Base-by-base conservation (phyloP, 2,113 vertebrate species). In the Desmodus rotundus region DNA sequence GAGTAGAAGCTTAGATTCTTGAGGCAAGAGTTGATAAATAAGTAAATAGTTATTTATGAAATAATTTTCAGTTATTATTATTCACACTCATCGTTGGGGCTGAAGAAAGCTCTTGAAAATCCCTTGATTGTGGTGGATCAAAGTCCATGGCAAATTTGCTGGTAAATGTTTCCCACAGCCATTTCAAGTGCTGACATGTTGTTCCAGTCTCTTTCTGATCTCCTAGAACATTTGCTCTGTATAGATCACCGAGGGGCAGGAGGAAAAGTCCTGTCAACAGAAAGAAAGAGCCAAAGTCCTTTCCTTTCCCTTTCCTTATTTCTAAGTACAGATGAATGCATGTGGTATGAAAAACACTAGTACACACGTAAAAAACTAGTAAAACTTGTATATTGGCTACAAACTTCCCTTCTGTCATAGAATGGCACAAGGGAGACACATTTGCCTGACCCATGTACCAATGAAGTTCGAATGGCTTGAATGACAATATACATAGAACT, bases 401-500 rank as follows among this genome's bases (percentile, higher is more conserved):
- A 74, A 81, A 38, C 20, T 76, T 95, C n/a, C 16, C 50, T 88
- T 80, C 2, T 22, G 20, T 43, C 52, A 22, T 9, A 47, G n/a
- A 83, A 31, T 56, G 28, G 47, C 56, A 24, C 17, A 74, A 70
- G 31, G 22, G 10, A 28, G 22, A 50, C n/a, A 41, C 1, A 38
- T 38, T 84, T 61, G 7, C 43, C 72, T 47, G 14, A 12, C 36
- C 12, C 36, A 19, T 36, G 22, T 50, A n/a, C n/a, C 12, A 77
- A 7, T 6, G 45, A 33, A 73, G 8, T 73, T 54, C 38, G 7
- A 93, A 56, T 3, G 13, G 2, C 31, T 50, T 36, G 11, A 73
- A 67, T 31, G 70, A 70, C 10, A 52, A 72, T 3, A 5, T 0
- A 1, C 43, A 68, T 0, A 1, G 33, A 74, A 61, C 15, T 17